A percentile compares a stretch with the other conserved stretches of the same genome.
These are phyloP conservation scores for Fratercula arctica DNA, from an alignment of 2,797 vertebrate species.

Conservation along the genomic window DNA sequence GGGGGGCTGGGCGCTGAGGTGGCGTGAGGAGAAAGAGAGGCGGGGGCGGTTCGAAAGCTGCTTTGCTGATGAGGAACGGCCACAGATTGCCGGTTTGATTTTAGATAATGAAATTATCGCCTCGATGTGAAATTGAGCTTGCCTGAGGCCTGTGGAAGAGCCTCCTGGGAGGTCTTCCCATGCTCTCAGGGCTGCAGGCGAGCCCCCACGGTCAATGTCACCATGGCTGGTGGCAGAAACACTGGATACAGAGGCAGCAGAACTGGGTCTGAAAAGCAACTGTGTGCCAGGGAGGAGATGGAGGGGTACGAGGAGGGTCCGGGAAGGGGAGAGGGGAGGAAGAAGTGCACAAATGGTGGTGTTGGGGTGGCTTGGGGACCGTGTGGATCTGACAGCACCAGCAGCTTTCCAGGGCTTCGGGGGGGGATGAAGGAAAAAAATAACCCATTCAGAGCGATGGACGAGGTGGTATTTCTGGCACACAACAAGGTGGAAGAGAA, in stretches of 20 bases:
- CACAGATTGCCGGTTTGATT: rapidly evolving
- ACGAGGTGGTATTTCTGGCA: background rate
- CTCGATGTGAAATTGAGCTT: background rate
- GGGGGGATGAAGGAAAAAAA: background rate
- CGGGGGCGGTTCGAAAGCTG: rapidly evolving
- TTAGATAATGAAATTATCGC: background rate
- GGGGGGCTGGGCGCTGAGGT: background rate
- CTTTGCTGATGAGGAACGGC: background rate
- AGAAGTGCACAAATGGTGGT: background rate
- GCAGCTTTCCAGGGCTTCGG: rapidly evolving
- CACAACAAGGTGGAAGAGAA: background rate
- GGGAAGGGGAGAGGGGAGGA: background rate
- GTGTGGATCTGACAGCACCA: rapidly evolving
- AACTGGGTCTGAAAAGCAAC: background rate
- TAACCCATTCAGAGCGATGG: rapidly evolving
- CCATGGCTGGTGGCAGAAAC: rapidly evolving
- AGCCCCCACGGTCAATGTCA: rapidly evolving
- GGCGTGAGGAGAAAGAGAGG: too few species aligned
- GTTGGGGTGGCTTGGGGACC: background rate
- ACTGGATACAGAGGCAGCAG: rapidly evolving
- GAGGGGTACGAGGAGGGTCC: background rate
- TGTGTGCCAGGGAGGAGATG: background rate
- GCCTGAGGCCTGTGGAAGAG: background rate
- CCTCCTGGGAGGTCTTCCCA: rapidly evolving
- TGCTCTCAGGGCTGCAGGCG: rapidly evolving